phyloP scores from a whole-genome alignment of 2,113 vertebrate genomes.

The Cephalopholis sonnerati region DNA sequence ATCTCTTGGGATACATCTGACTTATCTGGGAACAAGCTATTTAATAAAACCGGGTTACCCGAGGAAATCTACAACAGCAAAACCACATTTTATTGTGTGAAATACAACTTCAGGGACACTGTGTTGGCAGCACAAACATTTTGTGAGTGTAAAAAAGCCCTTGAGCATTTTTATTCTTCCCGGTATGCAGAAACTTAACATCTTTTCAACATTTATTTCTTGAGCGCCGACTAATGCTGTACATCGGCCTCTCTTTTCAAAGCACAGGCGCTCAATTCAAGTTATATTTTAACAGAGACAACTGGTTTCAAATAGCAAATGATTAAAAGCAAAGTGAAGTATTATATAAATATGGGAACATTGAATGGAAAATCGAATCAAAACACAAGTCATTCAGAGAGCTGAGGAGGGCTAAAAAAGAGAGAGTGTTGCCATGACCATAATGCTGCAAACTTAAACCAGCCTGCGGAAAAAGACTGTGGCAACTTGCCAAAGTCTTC shows the following conservation, averaged over 20 bases:
- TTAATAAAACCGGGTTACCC: conserved; percentile 43
- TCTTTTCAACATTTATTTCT: conserved; percentile 6
- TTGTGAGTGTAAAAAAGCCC: conserved; percentile 49
- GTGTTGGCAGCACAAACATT: conserved; percentile 37
- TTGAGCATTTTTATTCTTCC: conserved; percentile 44
- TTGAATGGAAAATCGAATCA: conserved; percentile 21
- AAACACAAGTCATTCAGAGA: conserved; percentile 7
- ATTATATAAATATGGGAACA: conserved; percentile 5
- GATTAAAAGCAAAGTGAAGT: conserved; percentile 19
- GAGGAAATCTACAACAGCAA: conserved; percentile 32
- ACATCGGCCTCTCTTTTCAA: not conserved
- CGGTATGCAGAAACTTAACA: conserved; percentile 14
- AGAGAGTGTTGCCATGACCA: conserved; percentile 1
- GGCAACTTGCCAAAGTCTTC: conserved; percentile 30
- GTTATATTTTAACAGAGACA: conserved; percentile 13
- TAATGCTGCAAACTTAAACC: conserved; percentile 32
- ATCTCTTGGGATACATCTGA: conserved; percentile 43
- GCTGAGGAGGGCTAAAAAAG: not conserved
- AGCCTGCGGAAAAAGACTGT: conserved; percentile 37
- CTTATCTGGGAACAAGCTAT: conserved; percentile 60
- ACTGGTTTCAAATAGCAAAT: conserved; percentile 11
- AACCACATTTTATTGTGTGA: conserved; percentile 39
- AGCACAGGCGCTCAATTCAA: not conserved
- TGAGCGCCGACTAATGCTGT: not conserved
- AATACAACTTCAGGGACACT: conserved; percentile 52